These are phyloP conservation scores for Bombylius major DNA, from an alignment of 2,888 invertebrate species.

Conservation along the genomic window DNA sequence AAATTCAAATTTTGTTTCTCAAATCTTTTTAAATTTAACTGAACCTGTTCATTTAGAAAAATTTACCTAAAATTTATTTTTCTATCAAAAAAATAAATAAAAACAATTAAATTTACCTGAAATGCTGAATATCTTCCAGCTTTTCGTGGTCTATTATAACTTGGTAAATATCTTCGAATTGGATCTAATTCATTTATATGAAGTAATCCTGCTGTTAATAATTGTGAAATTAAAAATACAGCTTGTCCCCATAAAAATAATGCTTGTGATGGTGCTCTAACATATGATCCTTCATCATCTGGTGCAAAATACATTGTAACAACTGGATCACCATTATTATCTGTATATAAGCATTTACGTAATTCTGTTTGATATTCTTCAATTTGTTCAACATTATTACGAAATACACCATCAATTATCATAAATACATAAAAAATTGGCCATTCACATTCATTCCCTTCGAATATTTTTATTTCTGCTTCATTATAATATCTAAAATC, in stretches of 20 bases:
- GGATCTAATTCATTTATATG: slow-evolving; percentile 95
- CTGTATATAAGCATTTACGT: slow-evolving; percentile 67
- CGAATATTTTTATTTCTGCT: slow-evolving; percentile 91
- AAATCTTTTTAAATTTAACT: no score
- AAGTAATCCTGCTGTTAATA: slow-evolving; percentile 76
- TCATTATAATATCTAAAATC: slow-evolving; percentile 60
- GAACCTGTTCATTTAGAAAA: no score
- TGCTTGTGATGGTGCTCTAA: slow-evolving; percentile 38
- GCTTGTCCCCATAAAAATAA: slow-evolving; percentile 93
- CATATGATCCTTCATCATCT: slow-evolving; percentile 34
- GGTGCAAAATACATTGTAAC: slow-evolving; percentile 78
- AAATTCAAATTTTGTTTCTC: no score
- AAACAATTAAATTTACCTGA: slow-evolving; percentile 51
- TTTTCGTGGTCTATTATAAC: slow-evolving; percentile 84
- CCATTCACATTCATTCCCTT: slow-evolving; percentile 96
- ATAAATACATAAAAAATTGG: slow-evolving; percentile 91
- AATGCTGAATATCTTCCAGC: slow-evolving; percentile 94
- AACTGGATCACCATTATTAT: slow-evolving; percentile 76
- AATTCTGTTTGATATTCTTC: slow-evolving; percentile 80
- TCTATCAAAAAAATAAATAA: no score
- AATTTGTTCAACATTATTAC: slow-evolving; percentile 77
- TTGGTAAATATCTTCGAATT: slow-evolving; percentile 86
- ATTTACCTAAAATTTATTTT: no score
- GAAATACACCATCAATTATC: slow-evolving; percentile 92
- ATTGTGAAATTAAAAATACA: slow-evolving; percentile 83